phyloP scores from a whole-genome alignment of 2,888 invertebrate species.

The Metellina segmentata region DNA sequence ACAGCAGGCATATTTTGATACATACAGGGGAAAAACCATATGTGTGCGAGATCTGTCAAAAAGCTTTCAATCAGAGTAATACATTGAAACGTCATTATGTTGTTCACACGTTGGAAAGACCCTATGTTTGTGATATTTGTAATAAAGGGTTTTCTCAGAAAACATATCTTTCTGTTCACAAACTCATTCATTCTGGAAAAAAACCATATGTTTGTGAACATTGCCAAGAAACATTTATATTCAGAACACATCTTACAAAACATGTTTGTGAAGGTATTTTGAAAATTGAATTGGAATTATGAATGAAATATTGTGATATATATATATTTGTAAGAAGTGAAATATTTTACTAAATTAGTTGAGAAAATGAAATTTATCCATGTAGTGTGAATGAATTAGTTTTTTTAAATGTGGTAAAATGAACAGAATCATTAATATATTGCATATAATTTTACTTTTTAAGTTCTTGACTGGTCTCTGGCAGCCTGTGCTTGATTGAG shows the following conservation, averaged over 20 bases:
- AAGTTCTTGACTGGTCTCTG: no score
- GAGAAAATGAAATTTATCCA: no score
- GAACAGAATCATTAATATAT: no score
- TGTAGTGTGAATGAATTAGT: no score
- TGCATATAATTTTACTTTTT: no score
- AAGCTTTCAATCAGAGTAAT: slow-evolving; percentile 17
- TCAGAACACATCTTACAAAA: neutral
- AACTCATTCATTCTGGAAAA: neutral
- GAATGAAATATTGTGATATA: no score
- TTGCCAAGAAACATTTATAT: neutral
- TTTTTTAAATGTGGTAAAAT: no score
- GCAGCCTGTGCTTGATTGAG: no score
- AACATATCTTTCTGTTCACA: neutral
- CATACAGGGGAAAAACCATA: slow-evolving; percentile 22
- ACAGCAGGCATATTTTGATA: slow-evolving; percentile 2
- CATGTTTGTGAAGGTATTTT: neutral
- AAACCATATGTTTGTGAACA: slow-evolving; percentile 9
- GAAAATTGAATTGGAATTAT: no score
- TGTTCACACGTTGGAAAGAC: slow-evolving; percentile 9
- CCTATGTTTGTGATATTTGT: slow-evolving; percentile 22
- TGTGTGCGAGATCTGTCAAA: slow-evolving; percentile 15
- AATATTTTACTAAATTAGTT: no score
- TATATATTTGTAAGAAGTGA: no score
- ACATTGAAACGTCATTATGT: slow-evolving; percentile 19
- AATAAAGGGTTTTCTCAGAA: slow-evolving; percentile 12